Evolutionary conservation across 2,113 vertebrate genomes (phyloP), one percentile per base, ranked within the genome.

Genomic region (Engraulis encrasicolus): DNA sequence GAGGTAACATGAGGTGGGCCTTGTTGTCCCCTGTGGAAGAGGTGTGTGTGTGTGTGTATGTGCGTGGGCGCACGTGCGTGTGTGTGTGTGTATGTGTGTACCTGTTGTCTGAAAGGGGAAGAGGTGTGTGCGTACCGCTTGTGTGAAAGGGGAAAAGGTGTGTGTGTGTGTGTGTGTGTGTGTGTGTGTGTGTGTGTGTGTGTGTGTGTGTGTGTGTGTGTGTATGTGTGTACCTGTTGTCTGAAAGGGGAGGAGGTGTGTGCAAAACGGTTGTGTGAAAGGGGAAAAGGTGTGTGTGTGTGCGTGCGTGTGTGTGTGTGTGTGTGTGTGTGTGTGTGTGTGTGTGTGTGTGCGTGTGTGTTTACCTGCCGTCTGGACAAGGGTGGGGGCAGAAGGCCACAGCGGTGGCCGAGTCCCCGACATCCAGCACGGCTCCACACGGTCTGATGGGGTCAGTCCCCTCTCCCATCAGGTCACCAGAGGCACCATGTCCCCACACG

Each of bases 331-430:
- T 3, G 3, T 5, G 4, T 9, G 9, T 3, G 9, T 45, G 40
- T 3, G 9, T 45, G 40, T 45, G 40, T 45, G 40, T 45, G 40
- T 45, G 40, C 9, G 40, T 45, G 40, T 45, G 77, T 0, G 38
- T 45, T 6, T 81, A 99, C 98, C 98, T 95, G 87, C 92, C 91
- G 85, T 95, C 91, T 23, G 85, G 89, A 86, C 92, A 92, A 66
- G 96, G 92, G 27, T 88, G 78, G 0, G n/a, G 95, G 90, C 96
- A 97, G 90, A 97, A 74, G 0, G 96, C 91, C 84, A 99, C 93
- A 1, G 98, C 97, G 0, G 97, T 99, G 81, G 97, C 97, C 45
- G 97, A 94, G 85, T 97, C 96, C 0, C 95, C 96, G 0, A 96
- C 95, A 84, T 99, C 98, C 90, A 99, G 92, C 49, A 96, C 86